Percentiles rank a stretch among this genome's conserved stretches.
Evolutionary conservation across 2,888 invertebrate species (phyloP).

Genomic region (Penaeus monodon): DNA sequence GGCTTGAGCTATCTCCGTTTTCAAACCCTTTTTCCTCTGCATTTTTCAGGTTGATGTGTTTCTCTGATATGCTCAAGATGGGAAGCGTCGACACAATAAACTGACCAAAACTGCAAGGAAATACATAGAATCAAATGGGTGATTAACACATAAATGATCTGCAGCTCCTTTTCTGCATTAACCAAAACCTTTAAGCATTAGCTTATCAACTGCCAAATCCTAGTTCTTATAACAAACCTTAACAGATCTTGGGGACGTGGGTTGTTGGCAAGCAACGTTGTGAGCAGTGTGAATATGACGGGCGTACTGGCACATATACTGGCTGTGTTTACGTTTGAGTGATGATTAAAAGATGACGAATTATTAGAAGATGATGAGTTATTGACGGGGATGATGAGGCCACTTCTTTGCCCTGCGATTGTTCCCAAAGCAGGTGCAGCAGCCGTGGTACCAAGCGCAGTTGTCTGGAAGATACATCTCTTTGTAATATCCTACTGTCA

Average conservation of each 20-base stretch:
- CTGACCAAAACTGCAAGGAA: conserved; percentile 82
- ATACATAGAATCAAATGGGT: background rate
- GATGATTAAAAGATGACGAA: conserved; percentile 6
- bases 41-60: conserved; percentile 65
- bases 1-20: conserved; percentile 46
- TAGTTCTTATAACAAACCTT: conserved; percentile 71
- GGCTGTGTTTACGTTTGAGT: conserved; percentile 15
- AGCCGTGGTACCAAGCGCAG: conserved; percentile 49
- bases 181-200: background rate
- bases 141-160: background rate
- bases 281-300: conserved; percentile 61
- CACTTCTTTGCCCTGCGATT: conserved; percentile 51
- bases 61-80: conserved; percentile 68
- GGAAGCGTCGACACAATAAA: conserved; percentile 93
- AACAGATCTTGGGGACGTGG: conserved; percentile 84
- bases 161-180: background rate
- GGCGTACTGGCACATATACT: conserved; percentile 29
- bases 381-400: conserved; percentile 42
- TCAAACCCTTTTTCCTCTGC: conserved; percentile 37
- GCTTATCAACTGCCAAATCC: background rate
- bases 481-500: background rate
- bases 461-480: conserved; percentile 21
- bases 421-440: conserved; percentile 54
- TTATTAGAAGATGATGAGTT: conserved; percentile 28
- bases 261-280: conserved; percentile 76